Base-by-base conservation (phyloP, 1,140 invertebrate species). In the Vollenhovia emeryi region DNA sequence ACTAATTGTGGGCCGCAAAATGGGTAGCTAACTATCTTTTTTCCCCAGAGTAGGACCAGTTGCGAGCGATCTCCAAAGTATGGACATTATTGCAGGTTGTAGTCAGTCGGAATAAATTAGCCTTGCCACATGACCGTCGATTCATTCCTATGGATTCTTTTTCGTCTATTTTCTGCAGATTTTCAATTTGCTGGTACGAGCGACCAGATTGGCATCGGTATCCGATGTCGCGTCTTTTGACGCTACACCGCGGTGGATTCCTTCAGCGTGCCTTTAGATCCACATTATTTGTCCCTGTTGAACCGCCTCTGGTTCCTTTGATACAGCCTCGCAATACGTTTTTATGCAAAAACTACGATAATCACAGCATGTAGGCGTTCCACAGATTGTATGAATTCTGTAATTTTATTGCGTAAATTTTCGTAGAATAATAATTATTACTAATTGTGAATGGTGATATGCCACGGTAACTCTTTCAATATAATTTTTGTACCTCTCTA, bases 131-230 rank as follows among this genome's bases (percentile, higher is more conserved):
- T 74, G 69, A 74, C 71, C 52, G 52, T 24, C n/a, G 33, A 40
- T 13, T 64, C 13, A 21, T 74, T 30, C 50, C 3, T 33, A 30
- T 30, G n/a, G 33, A 18, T 60, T n/a, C 59, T 45, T 62, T 33
- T 27, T 43, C 18, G 13, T 24, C 43, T 59, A 69, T 36, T 83
- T 59, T 76, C n/a, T 45, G 62, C 48, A 79, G 73, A 87, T 89
- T 89, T 89, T 89, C 88, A 89, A 87, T 89, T 89, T 89, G 71
- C 85, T 86, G 52, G 66, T 79, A 83, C 87, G 59, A 86, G 62
- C 52, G 73, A 76, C 79, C 86, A 84, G 85, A 86, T 84, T 64
- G 87, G 79, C 75, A 87, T 87, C 87, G 60, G 88, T 88, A 86
- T 88, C 59, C 76, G 71, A 55, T 59, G 87, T 69, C 74, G 87